A percentile compares a stretch with the other conserved stretches of the same genome.
Conservation (phyloP, 1,140 invertebrate genomes). For the Semibalanus balanoides region DNA sequence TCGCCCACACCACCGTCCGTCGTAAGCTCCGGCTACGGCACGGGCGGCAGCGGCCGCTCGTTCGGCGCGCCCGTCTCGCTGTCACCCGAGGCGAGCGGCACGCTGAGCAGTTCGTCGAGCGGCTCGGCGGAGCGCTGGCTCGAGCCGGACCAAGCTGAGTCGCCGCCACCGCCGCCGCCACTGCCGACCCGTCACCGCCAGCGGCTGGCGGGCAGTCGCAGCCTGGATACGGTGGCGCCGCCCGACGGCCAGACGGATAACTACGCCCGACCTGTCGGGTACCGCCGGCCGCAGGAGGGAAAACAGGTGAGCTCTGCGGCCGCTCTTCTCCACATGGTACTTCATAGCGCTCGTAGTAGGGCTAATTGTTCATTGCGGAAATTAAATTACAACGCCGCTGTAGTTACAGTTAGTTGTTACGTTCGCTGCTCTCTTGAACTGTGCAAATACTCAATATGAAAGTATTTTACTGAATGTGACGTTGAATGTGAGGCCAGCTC, state of each 20-base stretch:
- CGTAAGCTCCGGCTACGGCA: conserved; percentile 69
- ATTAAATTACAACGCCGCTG: no score
- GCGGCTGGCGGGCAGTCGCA: neutral
- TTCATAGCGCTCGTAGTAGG: no score
- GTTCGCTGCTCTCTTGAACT: no score
- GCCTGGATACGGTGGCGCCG: neutral
- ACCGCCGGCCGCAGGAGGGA: neutral
- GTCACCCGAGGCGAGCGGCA: neutral
- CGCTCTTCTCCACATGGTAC: no score
- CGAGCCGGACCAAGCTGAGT: neutral
- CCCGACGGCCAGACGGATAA: neutral
- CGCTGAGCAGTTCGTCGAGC: neutral
- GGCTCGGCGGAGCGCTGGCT: neutral
- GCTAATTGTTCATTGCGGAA: no score
- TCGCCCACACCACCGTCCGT: conserved; percentile 66
- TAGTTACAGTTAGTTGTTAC: no score
- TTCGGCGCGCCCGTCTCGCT: conserved; percentile 28
- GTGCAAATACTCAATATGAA: no score
- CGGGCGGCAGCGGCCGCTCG: conserved; percentile 56
- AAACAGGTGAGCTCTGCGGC: neutral
- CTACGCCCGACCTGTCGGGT: neutral
- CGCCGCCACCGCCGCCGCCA: no score
- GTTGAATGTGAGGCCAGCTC: no score
- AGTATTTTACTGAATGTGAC: no score
- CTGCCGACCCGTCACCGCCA: neutral